Percentiles rank a stretch among this genome's conserved stretches.
These are phyloP conservation scores for Popillia japonica DNA, from an alignment of 1,140 invertebrate genomes.

Conservation along the genomic window DNA sequence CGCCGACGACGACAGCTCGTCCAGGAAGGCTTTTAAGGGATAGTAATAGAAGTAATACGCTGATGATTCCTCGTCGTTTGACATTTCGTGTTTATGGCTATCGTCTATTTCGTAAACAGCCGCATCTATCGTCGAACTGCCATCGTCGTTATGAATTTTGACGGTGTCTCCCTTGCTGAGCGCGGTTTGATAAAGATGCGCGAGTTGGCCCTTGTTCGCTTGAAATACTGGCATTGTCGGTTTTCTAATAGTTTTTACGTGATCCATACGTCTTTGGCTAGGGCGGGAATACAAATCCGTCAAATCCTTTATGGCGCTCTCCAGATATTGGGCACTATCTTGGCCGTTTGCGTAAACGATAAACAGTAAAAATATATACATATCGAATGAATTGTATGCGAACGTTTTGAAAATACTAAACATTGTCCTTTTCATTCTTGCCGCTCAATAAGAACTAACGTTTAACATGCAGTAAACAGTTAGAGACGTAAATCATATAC, in stretches of 20 bases:
- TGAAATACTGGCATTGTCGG: slow-evolving; percentile 50
- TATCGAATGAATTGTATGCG: slow-evolving; percentile 16
- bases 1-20: slow-evolving; percentile 46
- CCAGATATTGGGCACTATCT: slow-evolving; percentile 54
- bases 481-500: slow-evolving; percentile 54
- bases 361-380: slow-evolving; percentile 42
- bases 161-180: slow-evolving; percentile 55
- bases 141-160: slow-evolving; percentile 47
- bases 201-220: slow-evolving; percentile 55
- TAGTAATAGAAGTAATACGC: slow-evolving; percentile 60
- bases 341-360: slow-evolving; percentile 42
- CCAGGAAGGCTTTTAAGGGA: slow-evolving; percentile 58
- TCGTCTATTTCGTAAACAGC: slow-evolving; percentile 54
- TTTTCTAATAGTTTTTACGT: slow-evolving; percentile 39
- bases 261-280: slow-evolving; percentile 33
- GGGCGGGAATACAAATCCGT: slow-evolving; percentile 48
- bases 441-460: slow-evolving; percentile 30
- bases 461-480: slow-evolving; percentile 47
- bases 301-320: slow-evolving; percentile 56
- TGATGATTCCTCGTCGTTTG: slow-evolving; percentile 16
- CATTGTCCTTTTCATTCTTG: slow-evolving; percentile 30
- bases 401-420: slow-evolving; percentile 41
- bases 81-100: slow-evolving; percentile 33
- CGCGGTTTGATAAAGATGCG: slow-evolving; percentile 54
- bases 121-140: slow-evolving; percentile 45